Evolutionary conservation across 2,113 vertebrate species (phyloP), one percentile per base, ranked within the genome.

Genomic region (Callithrix jacchus): DNA sequence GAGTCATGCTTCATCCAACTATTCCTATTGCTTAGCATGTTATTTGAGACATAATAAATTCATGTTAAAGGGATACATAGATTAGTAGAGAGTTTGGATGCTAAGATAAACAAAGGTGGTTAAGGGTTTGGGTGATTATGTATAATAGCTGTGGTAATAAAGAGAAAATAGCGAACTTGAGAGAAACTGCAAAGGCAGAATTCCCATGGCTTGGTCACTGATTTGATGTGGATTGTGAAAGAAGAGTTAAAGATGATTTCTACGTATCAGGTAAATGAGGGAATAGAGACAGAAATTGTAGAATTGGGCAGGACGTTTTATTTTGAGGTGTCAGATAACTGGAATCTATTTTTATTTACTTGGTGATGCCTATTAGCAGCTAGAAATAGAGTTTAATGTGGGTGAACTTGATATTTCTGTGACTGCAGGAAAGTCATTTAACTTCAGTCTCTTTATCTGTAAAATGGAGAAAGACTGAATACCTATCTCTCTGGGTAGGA

Each of bases 201-300:
- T 89, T 86, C 9, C 4, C 37, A 83, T 2, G 18, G 4, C 16
- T 56, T 92, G 1, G 35, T 58, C 17, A 87, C 20, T 89, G 13
- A 89, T 86, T 96, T 86, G 7, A 92, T 87, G 54, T 86, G 35
- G 49, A 82, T 35, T 77, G 27, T 92, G 35, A 64, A 6, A 89
- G 25, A 64, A 92, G 40, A 83, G 49, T n/a, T 45, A 90, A 86
- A 88, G 37, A 54, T 27, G 18, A 83, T 95, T 95, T 97, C 66
- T 81, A 54, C 25, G 45, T 70, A 76, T 6, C 35, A 66, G 37
- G 32, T 79, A 74, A 42, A 90, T 85, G 40, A 40, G 12, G 11
- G 17, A 64, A 52, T 40, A 27, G 56, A 14, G 45, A 66, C 3
- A 40, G 40, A 94, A n/a, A 76, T 45, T 52, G 20, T 3, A 32